A percentile compares a stretch with the other conserved stretches of the same genome.
Evolutionary conservation across 35 echinoderm and acorn worm genomes (phyloP).

Genomic region (Apostichopus parvimensis): DNA sequence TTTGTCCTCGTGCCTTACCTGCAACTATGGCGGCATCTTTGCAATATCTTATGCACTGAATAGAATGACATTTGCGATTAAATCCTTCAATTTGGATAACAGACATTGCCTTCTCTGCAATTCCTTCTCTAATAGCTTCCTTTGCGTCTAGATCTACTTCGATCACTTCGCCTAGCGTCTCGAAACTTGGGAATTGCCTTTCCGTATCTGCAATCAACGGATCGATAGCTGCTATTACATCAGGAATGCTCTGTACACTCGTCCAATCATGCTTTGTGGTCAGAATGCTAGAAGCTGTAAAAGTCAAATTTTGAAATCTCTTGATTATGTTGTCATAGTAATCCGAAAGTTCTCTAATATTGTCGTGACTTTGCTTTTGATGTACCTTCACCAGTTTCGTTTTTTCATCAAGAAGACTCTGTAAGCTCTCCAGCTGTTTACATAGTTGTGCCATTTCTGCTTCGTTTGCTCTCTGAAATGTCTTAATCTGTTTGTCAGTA

Average conservation of each 20-base stretch:
- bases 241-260: constrained; percentile 12
- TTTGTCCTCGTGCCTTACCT: not conserved
- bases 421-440: not conserved
- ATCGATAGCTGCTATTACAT: constrained; percentile 4
- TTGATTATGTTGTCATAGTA: not conserved
- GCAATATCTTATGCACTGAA: not conserved
- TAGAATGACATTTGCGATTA: not conserved
- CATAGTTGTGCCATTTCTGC: too few species aligned
- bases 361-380: not conserved
- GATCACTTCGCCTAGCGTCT: not conserved
- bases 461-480: not conserved
- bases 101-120: not conserved
- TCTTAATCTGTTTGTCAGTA: not conserved
- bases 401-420: not conserved
- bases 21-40: not conserved
- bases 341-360: not conserved
- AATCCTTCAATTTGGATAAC: not conserved
- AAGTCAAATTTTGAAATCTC: not conserved
- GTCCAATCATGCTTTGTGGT: constrained; percentile 21
- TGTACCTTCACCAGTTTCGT: not conserved
- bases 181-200: not conserved
- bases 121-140: too few species aligned
- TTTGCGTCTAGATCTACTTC: not conserved
- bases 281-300: not conserved
- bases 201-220: not conserved